phyloP scores from a whole-genome alignment of 2,113 vertebrate species.

The Lophura nycthemera region DNA sequence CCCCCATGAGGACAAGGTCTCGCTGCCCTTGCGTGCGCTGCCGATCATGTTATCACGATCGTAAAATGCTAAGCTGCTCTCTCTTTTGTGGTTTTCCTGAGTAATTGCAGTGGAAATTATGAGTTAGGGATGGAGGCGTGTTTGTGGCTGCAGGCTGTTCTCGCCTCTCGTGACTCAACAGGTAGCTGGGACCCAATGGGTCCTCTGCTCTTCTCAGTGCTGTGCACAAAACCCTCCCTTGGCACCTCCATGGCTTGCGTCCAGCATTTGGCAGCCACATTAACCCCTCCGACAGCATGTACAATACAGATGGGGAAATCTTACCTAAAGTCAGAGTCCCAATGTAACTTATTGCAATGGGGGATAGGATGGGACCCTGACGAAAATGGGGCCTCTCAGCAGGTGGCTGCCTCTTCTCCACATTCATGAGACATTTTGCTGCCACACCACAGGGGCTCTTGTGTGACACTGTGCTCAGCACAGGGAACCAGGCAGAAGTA shows the following conservation, averaged over 20 bases:
- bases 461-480: neutral
- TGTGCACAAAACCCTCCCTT: neutral
- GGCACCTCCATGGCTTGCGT: neutral
- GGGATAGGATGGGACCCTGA: neutral
- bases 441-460: neutral
- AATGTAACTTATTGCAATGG: neutral
- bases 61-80: neutral
- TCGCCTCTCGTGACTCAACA: neutral
- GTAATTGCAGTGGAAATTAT: neutral
- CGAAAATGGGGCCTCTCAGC: neutral
- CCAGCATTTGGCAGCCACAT: neutral
- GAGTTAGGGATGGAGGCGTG: neutral
- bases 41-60: neutral
- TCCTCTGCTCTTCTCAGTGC: neutral
- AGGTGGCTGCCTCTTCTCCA: neutral
- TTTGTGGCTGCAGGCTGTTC: neutral
- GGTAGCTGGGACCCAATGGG: neutral
- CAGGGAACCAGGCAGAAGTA: neutral
- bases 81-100: constrained; percentile 34
- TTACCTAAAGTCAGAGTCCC: neutral
- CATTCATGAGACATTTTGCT: neutral
- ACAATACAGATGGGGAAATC: neutral
- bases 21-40: neutral
- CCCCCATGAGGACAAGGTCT: neutral
- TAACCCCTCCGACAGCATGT: neutral